Base-by-base conservation (phyloP, 2,888 invertebrate genomes). In the Yponomeuta sedellus region DNA sequence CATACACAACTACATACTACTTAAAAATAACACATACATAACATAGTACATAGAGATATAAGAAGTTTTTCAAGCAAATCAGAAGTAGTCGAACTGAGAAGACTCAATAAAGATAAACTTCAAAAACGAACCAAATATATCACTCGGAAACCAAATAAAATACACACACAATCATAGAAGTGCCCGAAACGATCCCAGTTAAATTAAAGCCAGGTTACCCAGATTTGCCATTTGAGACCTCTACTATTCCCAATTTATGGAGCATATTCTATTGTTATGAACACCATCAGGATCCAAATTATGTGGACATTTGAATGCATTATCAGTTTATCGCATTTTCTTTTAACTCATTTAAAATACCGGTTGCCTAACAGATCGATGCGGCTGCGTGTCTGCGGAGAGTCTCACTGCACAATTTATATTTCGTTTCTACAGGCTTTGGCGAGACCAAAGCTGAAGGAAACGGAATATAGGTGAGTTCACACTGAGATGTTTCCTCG, bases 31-130 rank as follows among this genome's bases (percentile, higher is more conserved):
- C 44, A 52, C 44, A 52, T 52, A 52, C 3, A 28, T 61, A 62
- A 67, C 66, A 66, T 65, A 66, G 58, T 28, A 64, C 67, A 61
- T 64, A 57, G 67, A 67, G 65, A 65, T 39, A 52, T 52, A 52
- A 52, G 44, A 52, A 52, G 44, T 52, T 52, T 16, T 52, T 52
- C 16, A 52, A 52, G 44, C 12, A 5, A 52, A 52, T 52, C 44
- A 52, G 16, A 52, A 52, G 44, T 52, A 3, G 44, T 52, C 16
- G 16, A 52, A 52, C 44, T 52, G 16, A 52, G 44, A 16, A 44
- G 12, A 3, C 44, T 10, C 44, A 44, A 52, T 52, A 52, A 12
- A 16, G 16, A 52, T 52, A 44, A 44, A 12, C 44, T 44, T 52
- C 1, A 16, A 52, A 52, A 52, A 52, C 44, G 16, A 12, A 12